phyloP scores from a whole-genome alignment of 2,797 vertebrate species.

The Pogonophryne albipinna region DNA sequence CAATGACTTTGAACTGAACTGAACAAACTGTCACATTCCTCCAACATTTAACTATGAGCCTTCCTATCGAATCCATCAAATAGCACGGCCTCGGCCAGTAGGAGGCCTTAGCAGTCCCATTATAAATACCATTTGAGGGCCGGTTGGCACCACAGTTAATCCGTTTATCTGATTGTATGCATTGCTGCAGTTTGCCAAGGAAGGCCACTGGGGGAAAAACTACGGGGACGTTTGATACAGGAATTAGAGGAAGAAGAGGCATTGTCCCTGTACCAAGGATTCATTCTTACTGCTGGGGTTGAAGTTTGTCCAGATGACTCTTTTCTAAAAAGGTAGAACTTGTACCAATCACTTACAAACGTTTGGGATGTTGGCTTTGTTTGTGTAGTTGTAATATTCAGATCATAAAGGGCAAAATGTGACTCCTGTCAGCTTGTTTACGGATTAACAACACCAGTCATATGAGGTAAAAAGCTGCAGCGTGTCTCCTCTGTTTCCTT shows the following conservation, averaged over 20 bases:
- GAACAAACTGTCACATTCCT: slow-evolving; percentile 34
- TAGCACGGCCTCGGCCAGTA: slow-evolving; percentile 38
- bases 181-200: slow-evolving; percentile 62
- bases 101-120: slow-evolving; percentile 50
- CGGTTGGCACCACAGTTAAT: slow-evolving; percentile 63
- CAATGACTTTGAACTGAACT: slow-evolving; percentile 33
- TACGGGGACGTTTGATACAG: slow-evolving; percentile 43
- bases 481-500: slow-evolving; percentile 32
- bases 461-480: background rate
- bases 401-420: background rate
- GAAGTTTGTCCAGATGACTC: background rate
- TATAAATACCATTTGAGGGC: slow-evolving; percentile 55
- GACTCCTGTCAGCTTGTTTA: background rate
- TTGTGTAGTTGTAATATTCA: background rate
- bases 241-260: slow-evolving; percentile 31
- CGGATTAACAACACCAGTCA: background rate
- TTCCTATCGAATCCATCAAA: slow-evolving; percentile 30
- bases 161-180: slow-evolving; percentile 75
- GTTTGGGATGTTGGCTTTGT: background rate
- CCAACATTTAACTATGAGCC: slow-evolving; percentile 20
- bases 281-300: background rate
- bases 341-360: background rate
- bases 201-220: slow-evolving; percentile 20
- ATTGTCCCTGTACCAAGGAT: background rate
- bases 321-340: background rate